Percentiles rank a stretch among this genome's conserved stretches.
Evolutionary conservation across 2,888 invertebrate species (phyloP).

Genomic region (Tethea ocularis): DNA sequence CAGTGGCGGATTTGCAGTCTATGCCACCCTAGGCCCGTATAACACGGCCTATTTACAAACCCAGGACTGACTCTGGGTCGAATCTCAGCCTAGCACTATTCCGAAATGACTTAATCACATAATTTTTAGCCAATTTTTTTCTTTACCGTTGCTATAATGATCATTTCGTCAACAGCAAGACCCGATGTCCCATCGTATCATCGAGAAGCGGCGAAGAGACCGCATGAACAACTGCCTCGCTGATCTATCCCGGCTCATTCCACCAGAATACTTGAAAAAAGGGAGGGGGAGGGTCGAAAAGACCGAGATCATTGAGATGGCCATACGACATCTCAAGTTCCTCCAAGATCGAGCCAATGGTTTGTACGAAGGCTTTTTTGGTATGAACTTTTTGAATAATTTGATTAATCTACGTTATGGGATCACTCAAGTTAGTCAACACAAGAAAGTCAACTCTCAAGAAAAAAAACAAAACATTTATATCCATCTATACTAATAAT

Average conservation of each 20-base stretch:
- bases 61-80: no score
- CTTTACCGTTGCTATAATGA: conserved; percentile 9
- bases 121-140: neutral
- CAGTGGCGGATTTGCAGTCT: no score
- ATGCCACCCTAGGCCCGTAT: no score
- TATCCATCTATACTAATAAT: no score
- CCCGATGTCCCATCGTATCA: conserved; percentile 98
- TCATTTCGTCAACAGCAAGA: conserved; percentile 87
- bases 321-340: conserved; percentile 96
- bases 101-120: no score
- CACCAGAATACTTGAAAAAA: conserved; percentile 96
- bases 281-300: conserved; percentile 98
- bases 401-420: neutral
- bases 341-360: conserved; percentile 88
- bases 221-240: conserved; percentile 99
- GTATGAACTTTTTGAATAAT: conserved; percentile 4
- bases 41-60: no score
- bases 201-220: conserved; percentile 97
- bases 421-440: neutral
- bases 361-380: conserved; percentile 46
- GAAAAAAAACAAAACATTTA: no score
- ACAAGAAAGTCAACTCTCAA: neutral
- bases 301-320: conserved; percentile 99
- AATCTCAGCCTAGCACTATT: no score
- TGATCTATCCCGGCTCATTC: conserved; percentile 96